phyloP scores from a whole-genome alignment of 2,113 vertebrate genomes.

The Oncorhynchus gorbuscha region DNA sequence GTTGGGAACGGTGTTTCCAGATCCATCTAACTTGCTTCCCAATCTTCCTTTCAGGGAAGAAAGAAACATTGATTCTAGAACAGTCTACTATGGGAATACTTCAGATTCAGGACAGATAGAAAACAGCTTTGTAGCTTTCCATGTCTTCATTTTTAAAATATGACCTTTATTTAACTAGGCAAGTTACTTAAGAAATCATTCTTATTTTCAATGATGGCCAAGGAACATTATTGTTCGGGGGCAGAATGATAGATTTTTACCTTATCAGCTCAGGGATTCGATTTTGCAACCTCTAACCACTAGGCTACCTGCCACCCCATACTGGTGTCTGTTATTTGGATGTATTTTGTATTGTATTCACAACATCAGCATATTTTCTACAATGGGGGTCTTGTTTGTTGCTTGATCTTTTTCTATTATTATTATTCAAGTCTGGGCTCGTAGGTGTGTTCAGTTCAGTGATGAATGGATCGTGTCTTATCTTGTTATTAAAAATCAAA shows the following conservation, averaged over 20 bases:
- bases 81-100: constrained; percentile 6
- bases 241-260: no score
- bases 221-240: no score
- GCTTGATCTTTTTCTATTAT: constrained; percentile 16
- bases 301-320: no score
- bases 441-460: constrained; percentile 41
- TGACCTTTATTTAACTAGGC: no score
- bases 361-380: neutral
- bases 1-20: constrained; percentile 38
- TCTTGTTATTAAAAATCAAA: constrained; percentile 42
- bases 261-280: no score
- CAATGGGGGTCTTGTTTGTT: neutral
- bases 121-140: neutral
- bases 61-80: constrained; percentile 30
- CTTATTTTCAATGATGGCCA: no score
- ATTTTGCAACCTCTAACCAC: no score
- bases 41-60: constrained; percentile 27
- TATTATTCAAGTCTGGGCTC: constrained; percentile 35
- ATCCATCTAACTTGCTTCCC: constrained; percentile 33
- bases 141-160: no score
- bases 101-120: constrained; percentile 5
- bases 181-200: no score
- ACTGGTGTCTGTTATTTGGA: neutral
- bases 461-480: constrained; percentile 37
- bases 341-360: neutral